These are phyloP conservation scores for Caenorhabditis angaria DNA, from an alignment of 2,888 invertebrate genomes.

Conservation along the genomic window DNA sequence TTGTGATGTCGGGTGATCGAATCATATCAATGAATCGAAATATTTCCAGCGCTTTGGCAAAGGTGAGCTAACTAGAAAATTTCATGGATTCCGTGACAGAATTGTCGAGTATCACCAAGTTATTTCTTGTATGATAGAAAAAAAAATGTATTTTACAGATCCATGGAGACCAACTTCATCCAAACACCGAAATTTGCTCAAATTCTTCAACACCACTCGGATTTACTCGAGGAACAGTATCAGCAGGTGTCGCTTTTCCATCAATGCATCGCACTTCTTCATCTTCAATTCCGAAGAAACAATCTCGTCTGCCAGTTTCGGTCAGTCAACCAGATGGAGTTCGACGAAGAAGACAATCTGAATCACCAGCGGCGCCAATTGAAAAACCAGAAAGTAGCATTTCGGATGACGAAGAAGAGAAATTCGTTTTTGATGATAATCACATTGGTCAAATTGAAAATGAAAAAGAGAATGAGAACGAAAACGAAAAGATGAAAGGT, in stretches of 20 bases:
- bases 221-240: conserved; percentile 36
- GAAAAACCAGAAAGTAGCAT: conserved; percentile 25
- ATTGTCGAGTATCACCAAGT: background rate
- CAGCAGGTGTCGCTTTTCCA: conserved; percentile 60
- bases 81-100: background rate
- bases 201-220: conserved; percentile 26
- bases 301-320: conserved; percentile 44
- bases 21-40: conserved; percentile 60
- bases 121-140: background rate
- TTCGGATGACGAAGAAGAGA: conserved; percentile 19
- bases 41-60: conserved; percentile 69
- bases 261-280: conserved; percentile 46
- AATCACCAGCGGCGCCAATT: conserved; percentile 30
- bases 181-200: conserved; percentile 46
- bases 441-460: background rate
- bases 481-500: conserved; percentile 13
- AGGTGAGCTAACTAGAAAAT: conserved; percentile 41
- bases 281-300: conserved; percentile 14
- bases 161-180: conserved; percentile 61
- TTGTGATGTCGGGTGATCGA: conserved; percentile 71
- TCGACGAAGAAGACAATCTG: conserved; percentile 10
- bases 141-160: conserved; percentile 41
- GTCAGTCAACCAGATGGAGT: conserved; percentile 45
- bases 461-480: conserved; percentile 25
- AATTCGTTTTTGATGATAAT: conserved; percentile 5